These are phyloP conservation scores for Strigamia transsilvanica DNA, from an alignment of 2,888 invertebrate species.

Conservation along the genomic window DNA sequence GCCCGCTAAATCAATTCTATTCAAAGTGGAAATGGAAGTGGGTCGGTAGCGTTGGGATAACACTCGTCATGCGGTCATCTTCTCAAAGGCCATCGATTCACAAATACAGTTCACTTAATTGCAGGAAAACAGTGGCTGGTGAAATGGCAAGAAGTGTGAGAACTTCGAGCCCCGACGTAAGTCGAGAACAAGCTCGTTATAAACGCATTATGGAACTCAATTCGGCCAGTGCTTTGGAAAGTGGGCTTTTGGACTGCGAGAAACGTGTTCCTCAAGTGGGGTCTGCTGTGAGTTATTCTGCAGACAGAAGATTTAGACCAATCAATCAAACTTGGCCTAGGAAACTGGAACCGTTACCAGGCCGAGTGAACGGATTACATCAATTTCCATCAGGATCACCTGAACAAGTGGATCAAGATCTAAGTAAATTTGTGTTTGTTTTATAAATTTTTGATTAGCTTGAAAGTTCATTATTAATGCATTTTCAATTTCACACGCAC, in stretches of 20 bases:
- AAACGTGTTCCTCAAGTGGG: neutral
- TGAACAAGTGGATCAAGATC: neutral
- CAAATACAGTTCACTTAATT: slow-evolving; percentile 22
- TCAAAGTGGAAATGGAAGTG: slow-evolving; percentile 19
- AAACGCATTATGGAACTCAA: slow-evolving; percentile 50
- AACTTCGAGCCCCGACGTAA: slow-evolving; percentile 48
- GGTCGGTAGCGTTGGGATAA: slow-evolving; percentile 11
- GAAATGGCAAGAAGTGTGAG: slow-evolving; percentile 13
- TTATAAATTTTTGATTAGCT: neutral
- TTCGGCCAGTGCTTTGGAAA: slow-evolving; percentile 17
- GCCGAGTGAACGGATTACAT: neutral
- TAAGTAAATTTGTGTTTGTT: neutral
- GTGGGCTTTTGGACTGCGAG: neutral
- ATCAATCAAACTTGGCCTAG: slow-evolving; percentile 22
- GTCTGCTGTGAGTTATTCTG: neutral
- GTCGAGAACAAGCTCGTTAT: slow-evolving; percentile 51
- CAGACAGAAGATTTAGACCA: neutral
- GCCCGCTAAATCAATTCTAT: slow-evolving; percentile 5
- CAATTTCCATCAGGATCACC: neutral
- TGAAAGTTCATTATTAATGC: neutral
- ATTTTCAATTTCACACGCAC: neutral
- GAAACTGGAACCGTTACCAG: slow-evolving; percentile 45
- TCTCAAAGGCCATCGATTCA: slow-evolving; percentile 2
- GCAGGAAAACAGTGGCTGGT: neutral
- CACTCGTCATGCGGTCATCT: slow-evolving; percentile 11